Percentiles rank a stretch among this genome's conserved stretches.
These are phyloP conservation scores for Galaxea fascicularis DNA, from an alignment of 92 coral and sea anemone species.

Conservation along the genomic window DNA sequence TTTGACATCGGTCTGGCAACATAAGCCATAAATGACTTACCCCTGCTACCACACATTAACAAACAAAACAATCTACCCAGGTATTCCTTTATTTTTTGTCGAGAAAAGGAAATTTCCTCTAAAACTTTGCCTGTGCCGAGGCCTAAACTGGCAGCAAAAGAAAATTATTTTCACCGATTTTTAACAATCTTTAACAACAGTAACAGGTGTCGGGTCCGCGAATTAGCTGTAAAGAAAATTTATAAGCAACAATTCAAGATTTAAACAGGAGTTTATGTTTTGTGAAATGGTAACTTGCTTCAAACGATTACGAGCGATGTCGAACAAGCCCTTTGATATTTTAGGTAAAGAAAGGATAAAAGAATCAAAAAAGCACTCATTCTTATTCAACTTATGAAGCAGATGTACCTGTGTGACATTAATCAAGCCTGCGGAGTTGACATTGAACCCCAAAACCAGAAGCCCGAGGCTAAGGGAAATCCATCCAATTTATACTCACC, in stretches of 20 bases:
- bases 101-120: too few species aligned
- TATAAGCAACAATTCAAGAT: neutral
- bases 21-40: neutral
- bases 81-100: neutral
- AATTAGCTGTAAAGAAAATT: neutral
- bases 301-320: neutral
- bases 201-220: conserved; percentile 14
- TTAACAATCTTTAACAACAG: conserved; percentile 3
- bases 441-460: neutral
- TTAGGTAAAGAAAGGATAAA: neutral
- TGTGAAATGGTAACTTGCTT: neutral
- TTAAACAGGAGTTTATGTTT: neutral
- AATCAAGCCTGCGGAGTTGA: too few species aligned
- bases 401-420: too few species aligned
- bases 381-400: too few species aligned
- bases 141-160: neutral
- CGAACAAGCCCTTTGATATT: neutral
- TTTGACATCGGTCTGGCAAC: neutral
- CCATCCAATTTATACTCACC: conserved; percentile 67
- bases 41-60: neutral
- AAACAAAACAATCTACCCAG: neutral
- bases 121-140: neutral
- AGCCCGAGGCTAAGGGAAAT: neutral
- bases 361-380: too few species aligned
- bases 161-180: neutral